These are phyloP conservation scores for Sisor rabdophorus DNA, from an alignment of 2,113 vertebrate genomes.

Conservation along the genomic window DNA sequence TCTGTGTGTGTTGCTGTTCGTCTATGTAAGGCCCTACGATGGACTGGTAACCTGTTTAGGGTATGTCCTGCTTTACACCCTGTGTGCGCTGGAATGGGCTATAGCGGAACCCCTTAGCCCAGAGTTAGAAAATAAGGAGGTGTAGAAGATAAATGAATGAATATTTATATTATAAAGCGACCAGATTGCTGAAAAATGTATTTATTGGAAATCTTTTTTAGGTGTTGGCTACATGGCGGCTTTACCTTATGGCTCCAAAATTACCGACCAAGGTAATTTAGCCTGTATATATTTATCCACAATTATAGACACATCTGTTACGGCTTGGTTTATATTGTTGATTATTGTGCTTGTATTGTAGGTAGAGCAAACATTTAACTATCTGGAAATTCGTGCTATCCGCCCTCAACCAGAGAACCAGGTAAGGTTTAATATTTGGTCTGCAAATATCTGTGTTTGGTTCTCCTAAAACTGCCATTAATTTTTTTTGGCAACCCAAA, in stretches of 20 bases:
- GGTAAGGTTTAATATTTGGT: slow-evolving; percentile 54
- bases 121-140: no score
- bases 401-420: slow-evolving; percentile 71
- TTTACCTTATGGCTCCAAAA: slow-evolving; percentile 82
- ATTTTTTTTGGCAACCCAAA: no score
- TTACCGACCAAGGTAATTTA: slow-evolving; percentile 80
- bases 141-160: no score
- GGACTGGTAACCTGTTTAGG: no score
- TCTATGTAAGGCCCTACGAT: no score
- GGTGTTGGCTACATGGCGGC: slow-evolving; percentile 80
- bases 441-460: not conserved
- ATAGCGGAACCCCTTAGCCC: no score
- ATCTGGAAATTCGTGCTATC: slow-evolving; percentile 73
- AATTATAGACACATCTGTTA: not conserved
- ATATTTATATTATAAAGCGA: not conserved
- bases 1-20: no score
- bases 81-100: no score
- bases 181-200: not conserved
- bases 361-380: slow-evolving; percentile 74
- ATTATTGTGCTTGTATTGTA: slow-evolving; percentile 53
- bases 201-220: slow-evolving; percentile 40
- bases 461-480: no score
- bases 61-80: no score
- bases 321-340: not conserved
- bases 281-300: not conserved